A percentile compares a stretch with the other conserved stretches of the same genome.
These are phyloP conservation scores for Xiphophorus couchianus DNA, from an alignment of 2,113 vertebrate species.

Conservation along the genomic window DNA sequence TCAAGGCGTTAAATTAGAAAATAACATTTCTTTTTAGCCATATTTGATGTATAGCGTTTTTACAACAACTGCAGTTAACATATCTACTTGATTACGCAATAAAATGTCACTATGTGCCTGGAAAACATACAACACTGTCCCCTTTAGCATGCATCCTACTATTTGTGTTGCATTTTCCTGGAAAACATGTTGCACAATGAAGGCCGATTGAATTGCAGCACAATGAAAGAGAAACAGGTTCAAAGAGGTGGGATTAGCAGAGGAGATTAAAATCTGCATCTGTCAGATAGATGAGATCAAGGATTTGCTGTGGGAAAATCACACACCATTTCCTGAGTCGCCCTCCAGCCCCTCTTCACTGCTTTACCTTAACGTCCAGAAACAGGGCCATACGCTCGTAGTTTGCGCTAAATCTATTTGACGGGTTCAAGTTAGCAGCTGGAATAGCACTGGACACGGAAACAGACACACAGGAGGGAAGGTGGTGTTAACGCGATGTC, in stretches of 20 bases:
- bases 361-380: neutral
- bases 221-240: slow-evolving; percentile 15
- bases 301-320: slow-evolving; percentile 39
- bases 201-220: slow-evolving; percentile 10
- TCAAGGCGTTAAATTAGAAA: too few relatives aligned
- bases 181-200: slow-evolving; percentile 9
- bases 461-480: neutral
- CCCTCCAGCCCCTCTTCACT: neutral
- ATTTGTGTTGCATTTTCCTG: slow-evolving; percentile 1
- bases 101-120: too few relatives aligned
- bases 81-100: too few relatives aligned
- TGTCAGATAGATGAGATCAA: slow-evolving; percentile 33
- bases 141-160: neutral
- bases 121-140: too few relatives aligned
- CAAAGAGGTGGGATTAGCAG: neutral
- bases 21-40: too few relatives aligned
- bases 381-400: neutral
- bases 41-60: too few relatives aligned
- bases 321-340: slow-evolving; percentile 3
- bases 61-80: too few relatives aligned
- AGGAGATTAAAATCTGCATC: slow-evolving; percentile 46
- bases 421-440: slow-evolving; percentile 14
- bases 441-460: neutral
- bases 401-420: slow-evolving; percentile 24
- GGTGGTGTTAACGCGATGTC: slow-evolving; percentile 22